These are phyloP conservation scores for Numenius phaeopus DNA, from an alignment of 2,797 vertebrate species.

Conservation along the genomic window DNA sequence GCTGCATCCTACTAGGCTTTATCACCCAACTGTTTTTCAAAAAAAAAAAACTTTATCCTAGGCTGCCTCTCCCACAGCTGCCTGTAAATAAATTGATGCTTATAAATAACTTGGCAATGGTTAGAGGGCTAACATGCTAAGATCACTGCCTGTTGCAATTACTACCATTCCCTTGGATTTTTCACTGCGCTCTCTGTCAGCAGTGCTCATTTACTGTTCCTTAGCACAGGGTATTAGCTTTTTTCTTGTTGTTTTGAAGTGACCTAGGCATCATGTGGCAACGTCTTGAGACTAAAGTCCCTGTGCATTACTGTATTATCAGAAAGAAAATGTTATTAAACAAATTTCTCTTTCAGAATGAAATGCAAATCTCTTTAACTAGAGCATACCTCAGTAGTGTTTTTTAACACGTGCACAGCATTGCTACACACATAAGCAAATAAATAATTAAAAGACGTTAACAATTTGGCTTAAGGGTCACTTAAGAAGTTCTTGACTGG, in stretches of 20 bases:
- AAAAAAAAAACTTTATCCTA: too few relatives aligned
- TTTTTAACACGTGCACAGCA: neutral
- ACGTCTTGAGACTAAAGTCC: neutral
- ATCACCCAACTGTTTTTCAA: too few relatives aligned
- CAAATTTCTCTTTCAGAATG: neutral
- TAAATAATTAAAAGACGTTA: neutral
- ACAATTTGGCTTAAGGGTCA: neutral
- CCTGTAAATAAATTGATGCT: neutral
- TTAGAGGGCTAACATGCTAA: neutral
- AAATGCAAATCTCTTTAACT: neutral
- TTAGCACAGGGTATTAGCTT: neutral
- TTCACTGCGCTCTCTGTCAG: neutral
- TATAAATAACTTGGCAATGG: neutral
- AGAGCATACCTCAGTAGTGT: neutral
- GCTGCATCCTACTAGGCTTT: neutral
- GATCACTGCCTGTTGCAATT: neutral
- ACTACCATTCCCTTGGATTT: neutral
- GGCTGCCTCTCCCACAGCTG: neutral
- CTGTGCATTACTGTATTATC: neutral
- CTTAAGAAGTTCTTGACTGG: neutral
- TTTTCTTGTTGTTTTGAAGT: neutral
- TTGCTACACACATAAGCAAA: neutral
- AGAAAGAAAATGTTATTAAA: neutral
- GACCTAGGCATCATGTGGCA: neutral
- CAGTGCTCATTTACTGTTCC: neutral